These are phyloP conservation scores for Chunga burmeisteri DNA, from an alignment of 2,113 vertebrate genomes.

Conservation along the genomic window DNA sequence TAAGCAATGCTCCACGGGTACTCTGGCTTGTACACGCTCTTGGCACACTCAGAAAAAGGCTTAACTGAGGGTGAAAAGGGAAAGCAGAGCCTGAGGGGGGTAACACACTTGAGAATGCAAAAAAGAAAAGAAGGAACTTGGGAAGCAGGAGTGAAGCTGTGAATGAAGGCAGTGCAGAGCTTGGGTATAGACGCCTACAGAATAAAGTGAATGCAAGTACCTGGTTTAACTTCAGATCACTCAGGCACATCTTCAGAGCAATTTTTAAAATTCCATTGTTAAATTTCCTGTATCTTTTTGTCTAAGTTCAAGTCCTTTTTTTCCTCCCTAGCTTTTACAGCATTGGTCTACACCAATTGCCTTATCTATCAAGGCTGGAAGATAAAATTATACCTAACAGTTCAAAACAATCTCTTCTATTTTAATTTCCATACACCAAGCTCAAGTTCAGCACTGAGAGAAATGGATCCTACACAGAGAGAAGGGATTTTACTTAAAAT, in stretches of 20 bases:
- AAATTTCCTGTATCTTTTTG: not conserved
- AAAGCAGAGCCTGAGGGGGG: not conserved
- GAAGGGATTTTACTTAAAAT: not conserved
- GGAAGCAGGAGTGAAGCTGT: not conserved
- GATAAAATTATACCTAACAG: not conserved
- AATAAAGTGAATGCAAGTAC: not conserved
- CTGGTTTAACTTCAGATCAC: not conserved
- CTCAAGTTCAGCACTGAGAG: not conserved
- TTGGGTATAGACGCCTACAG: not conserved
- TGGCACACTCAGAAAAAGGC: not conserved
- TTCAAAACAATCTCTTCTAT: not conserved
- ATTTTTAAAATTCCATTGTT: not conserved
- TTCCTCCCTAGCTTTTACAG: not conserved
- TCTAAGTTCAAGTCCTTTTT: not conserved
- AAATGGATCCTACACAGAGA: not conserved
- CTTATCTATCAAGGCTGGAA: not conserved
- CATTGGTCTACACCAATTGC: not conserved
- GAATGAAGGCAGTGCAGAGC: not conserved
- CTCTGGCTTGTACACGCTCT: not conserved
- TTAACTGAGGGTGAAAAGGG: not conserved
- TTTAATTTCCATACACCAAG: not conserved
- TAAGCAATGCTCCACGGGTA: conserved; percentile 10
- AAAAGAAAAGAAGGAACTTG: not conserved
- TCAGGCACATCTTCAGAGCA: not conserved
- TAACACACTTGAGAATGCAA: not conserved